Percentiles rank a stretch among this genome's conserved stretches.
Conservation (phyloP, 2,797 vertebrate species). For the Echeneis naucrates region DNA sequence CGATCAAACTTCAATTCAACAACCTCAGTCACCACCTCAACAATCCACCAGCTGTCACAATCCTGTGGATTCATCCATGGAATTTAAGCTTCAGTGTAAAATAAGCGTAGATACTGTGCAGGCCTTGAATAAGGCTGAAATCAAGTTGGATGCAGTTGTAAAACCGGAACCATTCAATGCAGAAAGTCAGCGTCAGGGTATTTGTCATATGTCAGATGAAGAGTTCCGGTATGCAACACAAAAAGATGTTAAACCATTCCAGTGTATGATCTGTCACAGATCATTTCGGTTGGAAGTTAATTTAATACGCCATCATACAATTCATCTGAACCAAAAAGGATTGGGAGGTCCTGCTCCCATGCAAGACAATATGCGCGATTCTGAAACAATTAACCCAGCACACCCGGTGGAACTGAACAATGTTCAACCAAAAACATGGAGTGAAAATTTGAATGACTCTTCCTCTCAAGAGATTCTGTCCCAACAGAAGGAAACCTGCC, state of each 20-base stretch:
- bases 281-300: slow-evolving; percentile 46
- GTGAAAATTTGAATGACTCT: slow-evolving; percentile 10
- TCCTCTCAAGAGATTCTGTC: slow-evolving; percentile 5
- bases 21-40: background rate
- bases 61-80: slow-evolving; percentile 14
- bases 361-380: slow-evolving; percentile 10
- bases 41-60: background rate
- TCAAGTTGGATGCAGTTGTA: background rate
- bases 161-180: slow-evolving; percentile 18
- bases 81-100: slow-evolving; percentile 49
- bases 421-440: slow-evolving; percentile 41
- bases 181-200: background rate
- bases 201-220: slow-evolving; percentile 20
- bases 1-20: background rate
- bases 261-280: slow-evolving; percentile 45
- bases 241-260: slow-evolving; percentile 45
- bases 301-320: slow-evolving; percentile 39
- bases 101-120: slow-evolving; percentile 30
- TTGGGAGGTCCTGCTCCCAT: background rate
- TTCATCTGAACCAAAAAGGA: slow-evolving; percentile 21
- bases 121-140: background rate
- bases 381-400: slow-evolving; percentile 10
- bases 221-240: slow-evolving; percentile 8
- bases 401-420: slow-evolving; percentile 25
- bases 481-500: background rate